phyloP scores from a whole-genome alignment of 2,888 invertebrate species.

The Apodemia arnacis region DNA sequence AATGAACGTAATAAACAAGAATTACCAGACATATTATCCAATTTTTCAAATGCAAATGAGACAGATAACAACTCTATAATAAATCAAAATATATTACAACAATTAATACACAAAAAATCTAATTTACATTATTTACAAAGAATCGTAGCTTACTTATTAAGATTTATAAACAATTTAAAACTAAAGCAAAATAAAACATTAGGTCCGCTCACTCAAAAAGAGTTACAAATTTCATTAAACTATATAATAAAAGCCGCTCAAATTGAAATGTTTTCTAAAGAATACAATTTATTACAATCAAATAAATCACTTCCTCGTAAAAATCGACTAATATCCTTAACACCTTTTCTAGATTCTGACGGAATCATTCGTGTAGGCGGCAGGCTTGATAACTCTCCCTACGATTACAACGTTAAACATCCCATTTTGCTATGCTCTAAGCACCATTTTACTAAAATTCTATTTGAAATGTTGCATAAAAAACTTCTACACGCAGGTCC shows the following conservation, averaged over 20 bases:
- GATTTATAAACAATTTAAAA: conserved; percentile 49
- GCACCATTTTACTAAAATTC: conserved; percentile 16
- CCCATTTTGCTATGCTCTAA: conserved; percentile 23
- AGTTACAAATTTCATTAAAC: neutral
- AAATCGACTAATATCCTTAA: conserved; percentile 15
- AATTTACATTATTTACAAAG: conserved; percentile 30
- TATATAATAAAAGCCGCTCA: neutral
- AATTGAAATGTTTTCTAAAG: conserved; percentile 19
- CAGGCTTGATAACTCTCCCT: conserved; percentile 24
- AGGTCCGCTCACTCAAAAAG: conserved; percentile 19
- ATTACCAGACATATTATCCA: too few species aligned
- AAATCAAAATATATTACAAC: too few species aligned
- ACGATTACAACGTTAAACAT: conserved; percentile 33
- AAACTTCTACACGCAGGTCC: neutral
- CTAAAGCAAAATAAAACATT: conserved; percentile 30
- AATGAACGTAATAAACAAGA: too few species aligned
- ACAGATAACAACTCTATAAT: too few species aligned
- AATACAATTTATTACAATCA: neutral
- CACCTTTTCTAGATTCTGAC: conserved; percentile 30
- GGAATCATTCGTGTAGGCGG: conserved; percentile 33
- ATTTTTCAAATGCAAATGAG: too few species aligned
- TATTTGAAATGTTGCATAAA: neutral
- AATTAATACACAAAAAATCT: conserved; percentile 25
- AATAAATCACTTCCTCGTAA: conserved; percentile 21
- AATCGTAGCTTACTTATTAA: conserved; percentile 33